Conservation (phyloP, 1,140 invertebrate genomes). For the Lordiphosa mommai region DNA sequence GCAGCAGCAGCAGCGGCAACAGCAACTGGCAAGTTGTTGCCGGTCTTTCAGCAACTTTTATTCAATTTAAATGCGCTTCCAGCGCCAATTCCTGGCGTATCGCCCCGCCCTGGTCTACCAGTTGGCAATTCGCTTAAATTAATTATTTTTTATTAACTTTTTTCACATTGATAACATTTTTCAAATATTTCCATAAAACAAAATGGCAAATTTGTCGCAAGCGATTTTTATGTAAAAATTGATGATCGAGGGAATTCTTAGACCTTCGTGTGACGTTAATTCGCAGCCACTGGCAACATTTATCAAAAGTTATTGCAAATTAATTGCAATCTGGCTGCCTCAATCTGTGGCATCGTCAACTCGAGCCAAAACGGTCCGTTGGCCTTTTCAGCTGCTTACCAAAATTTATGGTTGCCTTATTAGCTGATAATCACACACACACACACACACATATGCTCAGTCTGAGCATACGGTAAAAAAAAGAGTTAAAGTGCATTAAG, state of each 20-base stretch:
- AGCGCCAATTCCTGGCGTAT: conserved; percentile 44
- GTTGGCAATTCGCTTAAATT: conserved; percentile 63
- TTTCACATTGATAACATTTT: conserved; percentile 75
- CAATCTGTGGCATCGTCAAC: conserved; percentile 40
- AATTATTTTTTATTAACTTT: conserved; percentile 78
- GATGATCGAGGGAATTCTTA: conserved; percentile 48
- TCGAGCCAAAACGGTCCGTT: conserved; percentile 46
- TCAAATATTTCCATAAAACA: conserved; percentile 42
- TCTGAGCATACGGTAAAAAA: conserved; percentile 30
- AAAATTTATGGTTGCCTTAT: conserved; percentile 43
- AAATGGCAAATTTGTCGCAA: conserved; percentile 64
- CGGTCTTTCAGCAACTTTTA: conserved; percentile 61
- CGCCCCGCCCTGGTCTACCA: conserved; percentile 46
- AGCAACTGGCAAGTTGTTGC: conserved; percentile 24
- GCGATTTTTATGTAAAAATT: conserved; percentile 65
- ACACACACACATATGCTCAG: conserved; percentile 7
- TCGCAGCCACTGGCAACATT: conserved; percentile 49
- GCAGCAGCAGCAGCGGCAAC: conserved; percentile 20
- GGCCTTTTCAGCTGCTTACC: conserved; percentile 29
- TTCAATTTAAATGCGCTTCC: conserved; percentile 75
- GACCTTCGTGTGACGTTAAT: conserved; percentile 49
- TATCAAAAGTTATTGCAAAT: conserved; percentile 78
- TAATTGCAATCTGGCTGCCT: conserved; percentile 65
- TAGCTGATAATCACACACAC: conserved; percentile 11
- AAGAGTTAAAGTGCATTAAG: conserved; percentile 71